Conservation (phyloP, 2,888 invertebrate species). For the Conops quadrifasciatus region DNA sequence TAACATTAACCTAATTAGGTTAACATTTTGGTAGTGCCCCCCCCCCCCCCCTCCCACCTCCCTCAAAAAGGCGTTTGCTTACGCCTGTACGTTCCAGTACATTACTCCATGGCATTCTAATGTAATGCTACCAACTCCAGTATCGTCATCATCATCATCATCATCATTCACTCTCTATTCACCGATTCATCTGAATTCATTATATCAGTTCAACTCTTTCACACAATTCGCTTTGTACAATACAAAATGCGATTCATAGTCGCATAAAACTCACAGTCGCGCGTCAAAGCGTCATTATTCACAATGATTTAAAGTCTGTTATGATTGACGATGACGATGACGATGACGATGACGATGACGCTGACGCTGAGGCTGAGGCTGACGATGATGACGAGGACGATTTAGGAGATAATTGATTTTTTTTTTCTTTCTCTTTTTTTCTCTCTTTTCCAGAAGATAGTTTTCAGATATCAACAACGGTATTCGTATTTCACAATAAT, state of each 20-base stretch:
- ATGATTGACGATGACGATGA: conserved; percentile 51
- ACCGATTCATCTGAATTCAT: no score
- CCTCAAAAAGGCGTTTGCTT: background rate
- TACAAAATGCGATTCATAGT: conserved; percentile 52
- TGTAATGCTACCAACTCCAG: background rate
- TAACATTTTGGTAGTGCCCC: no score
- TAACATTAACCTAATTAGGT: no score
- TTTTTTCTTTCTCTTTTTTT: conserved; percentile 10
- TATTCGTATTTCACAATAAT: no score
- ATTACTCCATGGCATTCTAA: background rate
- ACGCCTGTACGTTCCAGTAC: background rate
- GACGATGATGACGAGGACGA: no score
- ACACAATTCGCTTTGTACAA: conserved; percentile 5
- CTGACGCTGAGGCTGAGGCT: no score
- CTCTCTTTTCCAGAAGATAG: background rate
- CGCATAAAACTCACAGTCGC: conserved; percentile 32
- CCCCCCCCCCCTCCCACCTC: no score
- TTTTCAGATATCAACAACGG: no score
- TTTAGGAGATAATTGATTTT: no score
- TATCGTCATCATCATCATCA: no score
- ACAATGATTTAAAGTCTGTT: conserved; percentile 52
- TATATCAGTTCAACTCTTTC: background rate
- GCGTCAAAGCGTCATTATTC: conserved; percentile 49
- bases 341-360: no score
- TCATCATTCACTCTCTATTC: no score